These are phyloP conservation scores for Litocranius walleri DNA, from an alignment of 2,113 vertebrate genomes.

Conservation along the genomic window DNA sequence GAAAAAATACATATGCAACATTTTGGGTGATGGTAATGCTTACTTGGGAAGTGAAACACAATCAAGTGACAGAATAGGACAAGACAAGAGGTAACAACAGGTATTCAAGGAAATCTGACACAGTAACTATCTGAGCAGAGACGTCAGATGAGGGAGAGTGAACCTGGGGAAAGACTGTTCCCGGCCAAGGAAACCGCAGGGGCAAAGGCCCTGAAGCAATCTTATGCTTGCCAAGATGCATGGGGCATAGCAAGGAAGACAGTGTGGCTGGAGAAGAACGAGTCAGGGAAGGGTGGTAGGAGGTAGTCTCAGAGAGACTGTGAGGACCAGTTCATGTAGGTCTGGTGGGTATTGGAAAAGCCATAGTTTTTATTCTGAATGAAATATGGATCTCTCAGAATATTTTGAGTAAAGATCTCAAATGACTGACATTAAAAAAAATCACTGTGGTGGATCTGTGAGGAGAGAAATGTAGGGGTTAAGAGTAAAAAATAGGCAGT, in stretches of 20 bases:
- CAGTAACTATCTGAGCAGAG: neutral
- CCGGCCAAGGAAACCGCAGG: neutral
- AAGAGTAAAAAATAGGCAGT: neutral
- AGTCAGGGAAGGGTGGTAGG: neutral
- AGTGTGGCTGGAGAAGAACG: neutral
- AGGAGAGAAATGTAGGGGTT: neutral
- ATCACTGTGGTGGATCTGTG: neutral
- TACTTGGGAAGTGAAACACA: neutral
- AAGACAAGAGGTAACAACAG: neutral
- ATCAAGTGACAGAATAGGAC: neutral
- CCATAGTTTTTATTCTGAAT: neutral
- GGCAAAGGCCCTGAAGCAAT: neutral
- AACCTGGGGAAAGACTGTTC: neutral
- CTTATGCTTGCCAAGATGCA: neutral
- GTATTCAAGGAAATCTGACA: neutral
- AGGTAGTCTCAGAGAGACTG: neutral
- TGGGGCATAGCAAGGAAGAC: neutral
- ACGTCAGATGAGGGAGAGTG: neutral
- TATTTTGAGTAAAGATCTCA: neutral
- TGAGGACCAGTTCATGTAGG: neutral
- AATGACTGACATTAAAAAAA: neutral
- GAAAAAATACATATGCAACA: neutral
- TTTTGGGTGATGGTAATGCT: neutral
- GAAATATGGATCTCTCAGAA: neutral
- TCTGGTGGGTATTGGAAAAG: neutral